Conservation (phyloP, 2,113 vertebrate species). For the Lophius piscatorius region DNA sequence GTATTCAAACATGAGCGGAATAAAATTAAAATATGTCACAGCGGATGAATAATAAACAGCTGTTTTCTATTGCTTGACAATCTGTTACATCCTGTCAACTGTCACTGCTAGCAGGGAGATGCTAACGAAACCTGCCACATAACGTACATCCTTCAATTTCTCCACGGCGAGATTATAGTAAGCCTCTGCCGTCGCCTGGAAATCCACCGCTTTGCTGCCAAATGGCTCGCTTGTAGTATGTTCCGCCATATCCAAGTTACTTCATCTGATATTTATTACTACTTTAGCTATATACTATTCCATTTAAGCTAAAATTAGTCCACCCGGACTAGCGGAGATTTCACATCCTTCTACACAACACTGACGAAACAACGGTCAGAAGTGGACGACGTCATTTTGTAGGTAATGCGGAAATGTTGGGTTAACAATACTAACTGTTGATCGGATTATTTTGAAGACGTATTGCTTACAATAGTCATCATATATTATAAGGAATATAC, state of each 20-base stretch:
- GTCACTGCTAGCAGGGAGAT: slow-evolving; percentile 48
- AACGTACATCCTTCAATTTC: slow-evolving; percentile 81
- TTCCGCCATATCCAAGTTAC: slow-evolving; percentile 65
- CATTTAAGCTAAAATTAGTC: slow-evolving; percentile 22
- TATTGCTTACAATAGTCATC: no score
- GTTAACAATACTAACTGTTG: no score
- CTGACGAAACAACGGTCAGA: slow-evolving; percentile 29
- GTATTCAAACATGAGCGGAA: not conserved
- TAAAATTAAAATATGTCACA: not conserved
- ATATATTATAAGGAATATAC: no score
- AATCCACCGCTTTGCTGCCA: slow-evolving; percentile 57
- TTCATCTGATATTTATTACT: slow-evolving; percentile 26
- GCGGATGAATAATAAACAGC: not conserved
- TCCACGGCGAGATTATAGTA: slow-evolving; percentile 80
- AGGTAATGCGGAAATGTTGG: no score
- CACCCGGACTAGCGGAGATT: slow-evolving; percentile 49
- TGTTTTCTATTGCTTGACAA: slow-evolving; percentile 2
- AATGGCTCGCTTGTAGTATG: slow-evolving; percentile 54
- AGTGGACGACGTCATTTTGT: slow-evolving; percentile 31
- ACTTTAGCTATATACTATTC: not conserved
- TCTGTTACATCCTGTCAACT: slow-evolving; percentile 19
- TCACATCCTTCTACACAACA: slow-evolving; percentile 66
- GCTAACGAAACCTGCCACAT: slow-evolving; percentile 71
- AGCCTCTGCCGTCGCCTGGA: slow-evolving; percentile 65
- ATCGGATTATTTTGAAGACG: no score